phyloP scores from a whole-genome alignment of 2,113 vertebrate species.

The Eptatretus burgeri region DNA sequence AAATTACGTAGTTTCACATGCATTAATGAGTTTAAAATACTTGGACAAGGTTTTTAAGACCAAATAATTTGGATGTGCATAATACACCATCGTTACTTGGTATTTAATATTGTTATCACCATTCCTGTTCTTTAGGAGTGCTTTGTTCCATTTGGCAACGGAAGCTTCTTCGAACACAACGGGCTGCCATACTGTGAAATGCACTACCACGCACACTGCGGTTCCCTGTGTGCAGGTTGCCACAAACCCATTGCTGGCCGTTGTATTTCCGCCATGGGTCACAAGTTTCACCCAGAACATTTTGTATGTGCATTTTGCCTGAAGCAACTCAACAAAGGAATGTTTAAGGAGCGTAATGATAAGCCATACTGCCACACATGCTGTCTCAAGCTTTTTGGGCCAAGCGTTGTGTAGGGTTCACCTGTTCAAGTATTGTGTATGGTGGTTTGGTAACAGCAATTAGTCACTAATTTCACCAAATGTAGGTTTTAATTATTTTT shows the following conservation, averaged over 20 bases:
- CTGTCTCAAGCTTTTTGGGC: constrained; percentile 85
- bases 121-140: constrained; percentile 32
- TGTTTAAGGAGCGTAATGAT: constrained; percentile 96
- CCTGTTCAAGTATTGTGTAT: too few relatives aligned
- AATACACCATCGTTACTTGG: too few relatives aligned
- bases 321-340: constrained; percentile 98
- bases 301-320: constrained; percentile 97
- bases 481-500: too few relatives aligned
- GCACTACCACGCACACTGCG: constrained; percentile 72
- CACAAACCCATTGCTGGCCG: constrained; percentile 97
- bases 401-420: neutral
- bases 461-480: too few relatives aligned
- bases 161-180: constrained; percentile 89
- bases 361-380: constrained; percentile 96
- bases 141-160: constrained; percentile 74
- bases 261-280: constrained; percentile 91
- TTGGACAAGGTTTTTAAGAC: too few relatives aligned
- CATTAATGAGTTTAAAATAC: too few relatives aligned
- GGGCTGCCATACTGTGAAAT: constrained; percentile 96
- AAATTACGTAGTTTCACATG: too few relatives aligned
- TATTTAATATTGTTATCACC: neutral
- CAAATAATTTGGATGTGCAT: too few relatives aligned
- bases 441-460: too few relatives aligned
- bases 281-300: constrained; percentile 96
- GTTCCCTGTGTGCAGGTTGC: constrained; percentile 80